phyloP scores from a whole-genome alignment of 2,888 invertebrate species.

The Chironomus tentans region DNA sequence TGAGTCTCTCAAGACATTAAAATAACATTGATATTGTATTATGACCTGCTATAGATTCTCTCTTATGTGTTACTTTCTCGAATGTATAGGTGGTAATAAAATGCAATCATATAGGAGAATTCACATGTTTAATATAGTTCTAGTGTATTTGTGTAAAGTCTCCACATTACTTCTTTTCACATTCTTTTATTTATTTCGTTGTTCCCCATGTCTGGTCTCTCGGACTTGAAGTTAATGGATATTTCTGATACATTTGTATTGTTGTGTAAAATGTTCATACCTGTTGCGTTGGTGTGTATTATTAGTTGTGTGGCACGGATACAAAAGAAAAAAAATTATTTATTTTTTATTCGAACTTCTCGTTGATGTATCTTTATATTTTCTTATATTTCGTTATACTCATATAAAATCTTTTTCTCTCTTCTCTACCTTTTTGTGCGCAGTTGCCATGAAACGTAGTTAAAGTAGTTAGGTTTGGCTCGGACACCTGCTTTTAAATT shows the following conservation, averaged over 20 bases:
- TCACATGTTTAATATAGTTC: too few species aligned
- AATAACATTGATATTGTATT: neutral
- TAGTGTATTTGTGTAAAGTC: neutral
- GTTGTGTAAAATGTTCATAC: neutral
- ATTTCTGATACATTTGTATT: neutral
- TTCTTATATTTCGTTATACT: conserved; percentile 19
- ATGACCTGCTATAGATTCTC: neutral
- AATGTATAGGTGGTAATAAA: neutral
- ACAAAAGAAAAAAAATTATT: neutral
- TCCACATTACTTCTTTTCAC: neutral
- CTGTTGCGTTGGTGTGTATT: conserved; percentile 23
- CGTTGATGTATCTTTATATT: conserved; percentile 24
- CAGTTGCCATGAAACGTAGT: conserved; percentile 26
- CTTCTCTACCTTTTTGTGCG: conserved; percentile 24
- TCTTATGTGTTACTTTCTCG: neutral
- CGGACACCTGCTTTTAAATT: conserved; percentile 29
- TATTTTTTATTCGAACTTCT: neutral
- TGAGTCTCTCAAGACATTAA: neutral
- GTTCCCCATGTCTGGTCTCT: neutral
- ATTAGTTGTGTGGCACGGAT: too few species aligned
- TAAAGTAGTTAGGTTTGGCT: conserved; percentile 28
- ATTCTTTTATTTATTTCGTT: neutral
- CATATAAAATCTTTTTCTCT: conserved; percentile 12
- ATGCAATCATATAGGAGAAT: neutral
- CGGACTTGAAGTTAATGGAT: conserved; percentile 2